These are phyloP conservation scores for Odontomyia ornata DNA, from an alignment of 2,888 invertebrate species.

Conservation along the genomic window DNA sequence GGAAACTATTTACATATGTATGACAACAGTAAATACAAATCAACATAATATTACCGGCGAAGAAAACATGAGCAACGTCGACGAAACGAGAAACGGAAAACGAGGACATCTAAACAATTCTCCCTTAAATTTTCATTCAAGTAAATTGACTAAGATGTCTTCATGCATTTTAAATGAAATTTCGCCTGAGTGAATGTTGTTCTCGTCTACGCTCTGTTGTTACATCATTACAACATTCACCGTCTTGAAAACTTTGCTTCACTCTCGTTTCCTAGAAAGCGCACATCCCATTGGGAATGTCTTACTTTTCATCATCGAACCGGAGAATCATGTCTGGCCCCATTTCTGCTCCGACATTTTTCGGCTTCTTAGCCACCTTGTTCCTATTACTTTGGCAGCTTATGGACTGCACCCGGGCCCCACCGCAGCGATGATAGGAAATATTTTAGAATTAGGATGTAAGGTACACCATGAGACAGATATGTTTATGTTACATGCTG, in stretches of 20 bases:
- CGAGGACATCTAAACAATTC: neutral
- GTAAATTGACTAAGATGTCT: constrained; percentile 50
- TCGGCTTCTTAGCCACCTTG: constrained; percentile 19
- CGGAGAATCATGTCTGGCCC: constrained; percentile 20
- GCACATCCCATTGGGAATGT: constrained; percentile 46
- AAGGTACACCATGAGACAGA: constrained; percentile 34
- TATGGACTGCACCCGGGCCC: constrained; percentile 16
- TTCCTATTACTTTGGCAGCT: constrained; percentile 1
- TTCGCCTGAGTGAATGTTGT: constrained; percentile 47
- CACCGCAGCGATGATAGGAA: constrained; percentile 42
- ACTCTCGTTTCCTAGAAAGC: constrained; percentile 27
- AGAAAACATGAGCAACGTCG: neutral
- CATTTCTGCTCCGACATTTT: neutral
- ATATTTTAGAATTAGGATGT: constrained; percentile 44
- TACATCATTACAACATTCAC: constrained; percentile 47
- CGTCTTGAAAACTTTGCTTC: neutral
- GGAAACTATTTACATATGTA: neutral
- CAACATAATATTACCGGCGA: neutral
- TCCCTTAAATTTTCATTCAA: constrained; percentile 49
- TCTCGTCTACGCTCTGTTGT: constrained; percentile 42
- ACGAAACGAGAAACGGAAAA: neutral
- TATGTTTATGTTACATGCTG: constrained; percentile 19
- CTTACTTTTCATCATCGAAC: constrained; percentile 46
- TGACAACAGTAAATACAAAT: neutral
- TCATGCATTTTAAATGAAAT: constrained; percentile 51